phyloP scores from a whole-genome alignment of 2,797 vertebrate genomes.

The Scolopax rusticola region DNA sequence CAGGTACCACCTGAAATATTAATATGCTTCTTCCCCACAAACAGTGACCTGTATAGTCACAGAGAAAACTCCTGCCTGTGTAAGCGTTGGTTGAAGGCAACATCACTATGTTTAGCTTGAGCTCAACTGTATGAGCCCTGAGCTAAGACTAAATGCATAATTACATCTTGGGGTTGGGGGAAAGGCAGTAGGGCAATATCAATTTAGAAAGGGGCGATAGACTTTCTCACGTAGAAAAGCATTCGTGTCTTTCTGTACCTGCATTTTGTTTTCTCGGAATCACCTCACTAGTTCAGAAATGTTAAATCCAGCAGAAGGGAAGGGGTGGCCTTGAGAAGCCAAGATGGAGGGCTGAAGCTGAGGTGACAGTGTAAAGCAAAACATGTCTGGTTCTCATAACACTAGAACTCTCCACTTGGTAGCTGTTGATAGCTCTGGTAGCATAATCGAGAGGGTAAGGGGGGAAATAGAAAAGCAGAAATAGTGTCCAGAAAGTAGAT shows the following conservation, averaged over 20 bases:
- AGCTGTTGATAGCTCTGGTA: not conserved
- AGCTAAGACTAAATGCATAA: not conserved
- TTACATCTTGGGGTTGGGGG: not conserved
- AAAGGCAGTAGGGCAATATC: not conserved
- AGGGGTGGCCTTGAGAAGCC: not conserved
- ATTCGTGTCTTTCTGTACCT: not conserved
- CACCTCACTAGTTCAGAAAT: not conserved
- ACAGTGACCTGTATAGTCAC: not conserved
- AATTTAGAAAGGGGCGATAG: not conserved
- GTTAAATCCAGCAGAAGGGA: not conserved
- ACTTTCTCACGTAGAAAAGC: not conserved
- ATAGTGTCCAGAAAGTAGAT: not conserved
- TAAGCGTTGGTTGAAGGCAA: not conserved
- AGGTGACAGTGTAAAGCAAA: not conserved
- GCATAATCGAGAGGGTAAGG: rapidly evolving
- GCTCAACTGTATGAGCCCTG: not conserved
- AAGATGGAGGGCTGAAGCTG: not conserved
- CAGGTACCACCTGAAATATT: not conserved
- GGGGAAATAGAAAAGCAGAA: not conserved
- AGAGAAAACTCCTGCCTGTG: not conserved
- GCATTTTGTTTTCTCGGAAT: not conserved
- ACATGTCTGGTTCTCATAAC: not conserved
- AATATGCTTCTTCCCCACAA: not conserved
- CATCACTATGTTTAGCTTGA: not conserved
- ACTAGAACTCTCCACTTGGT: not conserved